These are phyloP conservation scores for Saturnia pavonia DNA, from an alignment of 2,888 invertebrate species.

Conservation along the genomic window DNA sequence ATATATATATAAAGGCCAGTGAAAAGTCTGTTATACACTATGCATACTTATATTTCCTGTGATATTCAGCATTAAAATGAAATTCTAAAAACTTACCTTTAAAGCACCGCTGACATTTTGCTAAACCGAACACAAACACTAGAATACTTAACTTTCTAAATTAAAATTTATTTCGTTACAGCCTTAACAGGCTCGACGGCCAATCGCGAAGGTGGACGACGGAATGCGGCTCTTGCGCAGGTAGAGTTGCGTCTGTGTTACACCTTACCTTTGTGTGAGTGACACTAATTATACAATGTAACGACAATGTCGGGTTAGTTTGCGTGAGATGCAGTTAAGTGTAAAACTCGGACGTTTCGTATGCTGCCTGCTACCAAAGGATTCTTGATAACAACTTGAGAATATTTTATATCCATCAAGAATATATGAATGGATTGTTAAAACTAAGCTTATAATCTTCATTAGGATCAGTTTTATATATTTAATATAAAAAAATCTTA, in stretches of 20 bases:
- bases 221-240: slow-evolving; percentile 80
- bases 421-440: not conserved
- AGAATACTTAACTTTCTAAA: slow-evolving; percentile 64
- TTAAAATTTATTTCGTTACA: slow-evolving; percentile 54
- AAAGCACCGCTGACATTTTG: slow-evolving; percentile 43
- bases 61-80: not conserved
- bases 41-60: not conserved
- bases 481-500: no score
- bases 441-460: not conserved
- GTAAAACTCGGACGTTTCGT: slow-evolving; percentile 23
- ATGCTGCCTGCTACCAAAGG: not conserved
- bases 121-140: slow-evolving; percentile 48
- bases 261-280: slow-evolving; percentile 52
- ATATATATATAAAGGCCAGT: no score
- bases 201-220: slow-evolving; percentile 70
- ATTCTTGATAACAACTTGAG: not conserved
- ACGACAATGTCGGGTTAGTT: slow-evolving; percentile 40
- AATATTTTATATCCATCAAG: not conserved
- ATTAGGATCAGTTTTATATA: no score
- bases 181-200: slow-evolving; percentile 68
- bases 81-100: slow-evolving; percentile 38
- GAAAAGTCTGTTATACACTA: not conserved
- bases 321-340: slow-evolving; percentile 36
- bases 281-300: slow-evolving; percentile 55
- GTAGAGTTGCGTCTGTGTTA: slow-evolving; percentile 54